Percentiles rank a stretch among this genome's conserved stretches.
phyloP scores from a whole-genome alignment of 2,888 invertebrate genomes.

The Amitus sp. region DNA sequence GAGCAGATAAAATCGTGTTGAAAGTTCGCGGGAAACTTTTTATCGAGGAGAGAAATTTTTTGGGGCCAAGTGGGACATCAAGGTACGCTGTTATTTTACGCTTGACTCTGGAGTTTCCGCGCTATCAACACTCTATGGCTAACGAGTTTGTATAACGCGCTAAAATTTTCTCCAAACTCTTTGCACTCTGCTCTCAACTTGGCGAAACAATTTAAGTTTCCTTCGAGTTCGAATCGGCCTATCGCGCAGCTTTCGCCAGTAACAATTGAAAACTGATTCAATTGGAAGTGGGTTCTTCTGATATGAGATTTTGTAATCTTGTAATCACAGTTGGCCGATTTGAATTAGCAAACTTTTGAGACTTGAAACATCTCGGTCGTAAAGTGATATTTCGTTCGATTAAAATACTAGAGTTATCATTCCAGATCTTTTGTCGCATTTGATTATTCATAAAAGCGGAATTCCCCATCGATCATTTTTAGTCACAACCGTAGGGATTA shows the following conservation, averaged over 20 bases:
- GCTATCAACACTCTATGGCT: constrained; percentile 26
- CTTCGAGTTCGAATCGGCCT: constrained; percentile 39
- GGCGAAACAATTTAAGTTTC: constrained; percentile 43
- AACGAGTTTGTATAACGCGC: constrained; percentile 38
- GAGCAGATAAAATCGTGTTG: too few relatives aligned
- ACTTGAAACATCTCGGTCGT: neutral
- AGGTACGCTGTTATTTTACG: constrained; percentile 34
- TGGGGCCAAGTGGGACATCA: constrained; percentile 25
- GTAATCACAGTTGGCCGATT: neutral
- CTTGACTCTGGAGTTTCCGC: constrained; percentile 28
- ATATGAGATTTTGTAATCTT: neutral
- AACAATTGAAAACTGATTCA: constrained; percentile 26
- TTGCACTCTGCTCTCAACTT: constrained; percentile 24
- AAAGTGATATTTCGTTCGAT: neutral
- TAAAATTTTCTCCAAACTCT: constrained; percentile 36
- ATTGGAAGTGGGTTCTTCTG: constrained; percentile 11
- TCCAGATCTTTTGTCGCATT: too few relatives aligned
- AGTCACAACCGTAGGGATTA: too few relatives aligned
- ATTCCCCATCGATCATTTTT: too few relatives aligned
- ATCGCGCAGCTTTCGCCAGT: constrained; percentile 29
- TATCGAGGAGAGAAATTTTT: too few relatives aligned
- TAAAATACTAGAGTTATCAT: too few relatives aligned
- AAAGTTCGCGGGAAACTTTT: too few relatives aligned
- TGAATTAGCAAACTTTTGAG: neutral
- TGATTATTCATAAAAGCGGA: too few relatives aligned